Percentiles rank a stretch among this genome's conserved stretches.
These are phyloP conservation scores for Pangasius krempfi DNA, from an alignment of 2,797 vertebrate species.

Conservation along the genomic window DNA sequence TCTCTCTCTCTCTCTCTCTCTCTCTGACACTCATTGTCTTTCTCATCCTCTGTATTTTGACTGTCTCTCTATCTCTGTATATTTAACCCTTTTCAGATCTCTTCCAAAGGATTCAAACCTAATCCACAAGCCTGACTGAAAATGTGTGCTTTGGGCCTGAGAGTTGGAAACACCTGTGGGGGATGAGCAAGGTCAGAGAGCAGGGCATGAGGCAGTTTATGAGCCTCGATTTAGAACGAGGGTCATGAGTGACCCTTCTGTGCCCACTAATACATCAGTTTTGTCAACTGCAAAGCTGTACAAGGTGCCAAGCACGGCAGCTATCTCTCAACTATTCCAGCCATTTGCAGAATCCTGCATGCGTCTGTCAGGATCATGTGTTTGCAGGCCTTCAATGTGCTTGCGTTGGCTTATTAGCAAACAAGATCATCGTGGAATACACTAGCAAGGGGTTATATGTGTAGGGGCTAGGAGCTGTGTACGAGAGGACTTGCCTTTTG, in stretches of 20 bases:
- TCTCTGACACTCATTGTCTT: conserved; percentile 11
- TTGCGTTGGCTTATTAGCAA: conserved; percentile 41
- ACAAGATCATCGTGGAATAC: conserved; percentile 52
- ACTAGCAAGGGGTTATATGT: conserved; percentile 42
- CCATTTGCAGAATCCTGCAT: conserved; percentile 60
- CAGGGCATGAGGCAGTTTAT: conserved; percentile 51
- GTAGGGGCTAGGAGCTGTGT: neutral
- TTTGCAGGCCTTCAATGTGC: conserved; percentile 33
- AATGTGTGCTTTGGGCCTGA: neutral
- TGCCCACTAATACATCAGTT: conserved; percentile 61
- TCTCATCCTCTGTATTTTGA: conserved; percentile 26
- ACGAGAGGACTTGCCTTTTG: neutral
- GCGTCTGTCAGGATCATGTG: conserved; percentile 55
- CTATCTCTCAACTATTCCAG: conserved; percentile 64
- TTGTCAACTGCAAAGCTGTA: conserved; percentile 67
- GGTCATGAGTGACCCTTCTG: conserved; percentile 55
- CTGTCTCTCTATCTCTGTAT: conserved; percentile 22
- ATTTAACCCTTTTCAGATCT: neutral
- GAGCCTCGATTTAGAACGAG: conserved; percentile 57
- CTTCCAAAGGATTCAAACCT: neutral
- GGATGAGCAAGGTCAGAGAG: conserved; percentile 51
- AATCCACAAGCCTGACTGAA: conserved; percentile 47
- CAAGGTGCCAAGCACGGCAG: conserved; percentile 67
- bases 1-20: conserved; percentile 40
- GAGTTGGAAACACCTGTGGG: conserved; percentile 43